phyloP scores from a whole-genome alignment of 2,888 invertebrate genomes.

The Oscheius onirici region DNA sequence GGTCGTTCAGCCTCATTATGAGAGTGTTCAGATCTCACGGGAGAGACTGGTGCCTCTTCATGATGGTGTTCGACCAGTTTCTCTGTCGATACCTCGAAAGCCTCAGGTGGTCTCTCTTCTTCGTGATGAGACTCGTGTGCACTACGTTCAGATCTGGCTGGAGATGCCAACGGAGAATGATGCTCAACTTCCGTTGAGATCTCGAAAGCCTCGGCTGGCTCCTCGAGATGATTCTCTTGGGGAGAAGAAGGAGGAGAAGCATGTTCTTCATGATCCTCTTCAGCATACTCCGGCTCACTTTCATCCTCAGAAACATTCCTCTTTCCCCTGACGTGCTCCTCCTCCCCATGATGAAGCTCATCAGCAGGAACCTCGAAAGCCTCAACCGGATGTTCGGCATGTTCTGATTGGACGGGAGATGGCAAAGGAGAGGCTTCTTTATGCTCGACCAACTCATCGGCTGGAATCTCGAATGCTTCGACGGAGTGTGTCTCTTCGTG shows the following conservation, averaged over 20 bases:
- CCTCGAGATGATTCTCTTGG: background rate
- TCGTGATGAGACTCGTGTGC: background rate
- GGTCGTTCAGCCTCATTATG: background rate
- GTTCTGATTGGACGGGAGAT: background rate
- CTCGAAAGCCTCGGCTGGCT: conserved; percentile 20
- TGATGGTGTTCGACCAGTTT: conserved; percentile 12
- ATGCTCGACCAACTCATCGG: background rate
- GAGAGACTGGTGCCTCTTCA: conserved; percentile 4
- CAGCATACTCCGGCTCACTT: conserved; percentile 30
- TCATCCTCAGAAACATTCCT: conserved; percentile 17
- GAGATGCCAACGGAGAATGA: conserved; percentile 11
- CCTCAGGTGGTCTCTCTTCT: background rate
- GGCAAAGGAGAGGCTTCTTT: background rate
- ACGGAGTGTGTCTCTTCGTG: background rate
- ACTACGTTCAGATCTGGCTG: background rate
- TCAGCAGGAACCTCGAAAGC: background rate
- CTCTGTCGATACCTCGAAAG: conserved; percentile 13
- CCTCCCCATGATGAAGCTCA: background rate
- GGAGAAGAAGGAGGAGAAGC: background rate
- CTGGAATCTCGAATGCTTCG: background rate
- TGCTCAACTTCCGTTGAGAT: conserved; percentile 20
- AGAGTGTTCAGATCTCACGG: background rate
- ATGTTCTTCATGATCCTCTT: conserved; percentile 6
- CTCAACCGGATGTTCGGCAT: background rate
- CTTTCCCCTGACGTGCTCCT: background rate